A percentile compares a stretch with the other conserved stretches of the same genome.
phyloP scores from a whole-genome alignment of 2,113 vertebrate species.

The Colistium nudipinnis region DNA sequence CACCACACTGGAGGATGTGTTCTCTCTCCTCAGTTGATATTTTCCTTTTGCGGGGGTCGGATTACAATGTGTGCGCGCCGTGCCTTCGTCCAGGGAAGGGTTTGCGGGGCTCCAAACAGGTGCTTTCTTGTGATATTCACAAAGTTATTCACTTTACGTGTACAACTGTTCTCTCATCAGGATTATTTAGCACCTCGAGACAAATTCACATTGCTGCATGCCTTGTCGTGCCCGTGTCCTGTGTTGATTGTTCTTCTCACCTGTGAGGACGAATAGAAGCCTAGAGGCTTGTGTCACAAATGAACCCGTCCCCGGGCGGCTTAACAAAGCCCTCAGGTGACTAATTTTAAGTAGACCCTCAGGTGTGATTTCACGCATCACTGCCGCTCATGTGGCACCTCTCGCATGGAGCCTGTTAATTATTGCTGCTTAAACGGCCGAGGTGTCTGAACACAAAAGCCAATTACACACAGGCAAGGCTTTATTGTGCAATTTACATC shows the following conservation, averaged over 20 bases:
- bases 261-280: slow-evolving; percentile 13
- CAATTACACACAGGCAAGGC: slow-evolving; percentile 61
- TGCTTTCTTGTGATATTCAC: slow-evolving; percentile 63
- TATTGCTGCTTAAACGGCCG: slow-evolving; percentile 68
- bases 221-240: slow-evolving; percentile 22
- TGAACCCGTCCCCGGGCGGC: slow-evolving; percentile 44
- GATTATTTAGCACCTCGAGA: slow-evolving; percentile 31
- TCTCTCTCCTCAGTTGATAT: slow-evolving; percentile 73
- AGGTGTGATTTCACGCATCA: slow-evolving; percentile 73
- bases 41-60: slow-evolving; percentile 56
- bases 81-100: slow-evolving; percentile 44
- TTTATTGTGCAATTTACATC: slow-evolving; percentile 68
- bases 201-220: slow-evolving; percentile 21
- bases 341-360: slow-evolving; percentile 72
- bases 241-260: slow-evolving; percentile 41
- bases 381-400: slow-evolving; percentile 65
- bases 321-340: slow-evolving; percentile 72
- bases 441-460: slow-evolving; percentile 70
- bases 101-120: slow-evolving; percentile 64
- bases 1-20: slow-evolving; percentile 81
- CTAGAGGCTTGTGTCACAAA: slow-evolving; percentile 39
- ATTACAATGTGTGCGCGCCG: slow-evolving; percentile 62
- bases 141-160: slow-evolving; percentile 27
- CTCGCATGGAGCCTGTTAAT: slow-evolving; percentile 71
- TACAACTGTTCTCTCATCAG: slow-evolving; percentile 25